A percentile compares a stretch with the other conserved stretches of the same genome.
Conservation (phyloP, 1,140 invertebrate species). For the Lepidurus packardi region DNA sequence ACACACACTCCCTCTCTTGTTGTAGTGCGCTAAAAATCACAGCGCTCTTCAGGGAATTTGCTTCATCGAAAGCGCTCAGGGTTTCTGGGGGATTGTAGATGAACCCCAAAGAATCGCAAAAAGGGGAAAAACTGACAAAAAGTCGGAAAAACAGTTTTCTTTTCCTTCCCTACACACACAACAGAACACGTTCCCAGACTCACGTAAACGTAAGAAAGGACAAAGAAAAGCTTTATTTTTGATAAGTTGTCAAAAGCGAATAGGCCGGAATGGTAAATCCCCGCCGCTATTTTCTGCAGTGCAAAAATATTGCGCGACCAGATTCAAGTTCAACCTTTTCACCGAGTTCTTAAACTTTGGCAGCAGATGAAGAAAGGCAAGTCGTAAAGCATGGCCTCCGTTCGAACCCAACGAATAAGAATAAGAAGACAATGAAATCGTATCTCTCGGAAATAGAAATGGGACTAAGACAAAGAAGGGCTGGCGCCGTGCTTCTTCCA, state of each 20-base stretch:
- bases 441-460: too few relatives aligned
- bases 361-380: neutral
- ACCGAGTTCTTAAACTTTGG: too few relatives aligned
- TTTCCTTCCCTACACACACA: too few relatives aligned
- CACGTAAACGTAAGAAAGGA: neutral
- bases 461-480: too few relatives aligned
- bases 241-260: neutral
- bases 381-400: too few relatives aligned
- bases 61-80: constrained; percentile 14
- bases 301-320: neutral
- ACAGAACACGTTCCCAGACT: neutral
- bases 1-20: neutral
- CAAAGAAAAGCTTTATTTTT: neutral
- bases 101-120: neutral
- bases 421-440: too few relatives aligned
- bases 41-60: neutral
- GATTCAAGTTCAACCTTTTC: too few relatives aligned
- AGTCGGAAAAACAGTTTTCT: too few relatives aligned
- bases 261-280: neutral
- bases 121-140: too few relatives aligned
- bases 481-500: too few relatives aligned
- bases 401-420: too few relatives aligned
- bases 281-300: neutral
- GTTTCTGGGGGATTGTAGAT: neutral
- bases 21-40: neutral